Percentiles rank a stretch among this genome's conserved stretches.
Evolutionary conservation across 2,888 invertebrate genomes (phyloP).

Genomic region (Meliscaeva auricollis): DNA sequence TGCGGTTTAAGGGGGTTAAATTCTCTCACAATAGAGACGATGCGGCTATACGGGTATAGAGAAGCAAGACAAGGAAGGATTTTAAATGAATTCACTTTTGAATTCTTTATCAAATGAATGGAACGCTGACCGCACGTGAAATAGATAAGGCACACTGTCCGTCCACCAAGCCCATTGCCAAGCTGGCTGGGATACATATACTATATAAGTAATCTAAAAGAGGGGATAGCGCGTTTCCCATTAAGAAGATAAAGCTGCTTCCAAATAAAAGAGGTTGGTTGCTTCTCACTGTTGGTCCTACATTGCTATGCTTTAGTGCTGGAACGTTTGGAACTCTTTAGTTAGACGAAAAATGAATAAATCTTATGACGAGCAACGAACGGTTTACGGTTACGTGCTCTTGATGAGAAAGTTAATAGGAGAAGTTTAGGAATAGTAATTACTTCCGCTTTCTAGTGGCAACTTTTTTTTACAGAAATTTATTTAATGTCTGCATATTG

Average conservation of each 20-base stretch:
- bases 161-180: background rate
- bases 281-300: conserved; percentile 3
- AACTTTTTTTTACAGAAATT: conserved; percentile 5
- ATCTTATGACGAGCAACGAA: conserved; percentile 56
- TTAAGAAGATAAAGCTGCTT: conserved; percentile 47
- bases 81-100: conserved; percentile 72
- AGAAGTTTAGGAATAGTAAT: conserved; percentile 52
- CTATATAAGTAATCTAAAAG: conserved; percentile 39
- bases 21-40: conserved; percentile 24
- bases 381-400: conserved; percentile 56
- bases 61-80: conserved; percentile 30
- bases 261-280: background rate
- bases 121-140: conserved; percentile 72
- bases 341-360: conserved; percentile 66
- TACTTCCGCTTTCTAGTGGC: conserved; percentile 34
- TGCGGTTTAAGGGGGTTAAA: conserved; percentile 14
- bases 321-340: conserved; percentile 48
- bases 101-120: conserved; percentile 74
- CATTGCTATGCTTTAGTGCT: conserved; percentile 25
- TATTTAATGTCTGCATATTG: conserved; percentile 8
- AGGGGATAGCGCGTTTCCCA: conserved; percentile 14
- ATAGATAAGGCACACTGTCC: conserved; percentile 61
- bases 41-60: background rate
- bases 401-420: conserved; percentile 58
- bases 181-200: background rate